phyloP scores from a whole-genome alignment of 2,113 vertebrate species.

The Myotis yumanensis region DNA sequence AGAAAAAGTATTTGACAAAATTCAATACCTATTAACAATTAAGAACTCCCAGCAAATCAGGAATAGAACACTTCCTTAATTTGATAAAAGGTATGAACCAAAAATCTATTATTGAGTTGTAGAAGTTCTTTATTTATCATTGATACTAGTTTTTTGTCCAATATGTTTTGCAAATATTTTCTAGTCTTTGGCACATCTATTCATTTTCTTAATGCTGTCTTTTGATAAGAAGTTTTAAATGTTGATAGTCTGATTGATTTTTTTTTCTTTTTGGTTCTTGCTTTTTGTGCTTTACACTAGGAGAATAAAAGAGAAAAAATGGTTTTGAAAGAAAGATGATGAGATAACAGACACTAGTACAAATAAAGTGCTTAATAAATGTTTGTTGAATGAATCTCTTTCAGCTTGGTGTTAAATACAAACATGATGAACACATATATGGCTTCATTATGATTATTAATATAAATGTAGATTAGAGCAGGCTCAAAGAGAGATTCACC shows the following conservation, averaged over 20 bases:
- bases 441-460: not conserved
- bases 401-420: not conserved
- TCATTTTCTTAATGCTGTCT: not conserved
- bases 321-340: not conserved
- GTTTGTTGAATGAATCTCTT: not conserved
- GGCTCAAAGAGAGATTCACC: not conserved
- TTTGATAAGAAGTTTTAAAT: not conserved
- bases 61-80: not conserved
- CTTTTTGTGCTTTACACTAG: not conserved
- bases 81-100: constrained; percentile 23
- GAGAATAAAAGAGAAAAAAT: constrained; percentile 5
- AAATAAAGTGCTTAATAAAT: not conserved
- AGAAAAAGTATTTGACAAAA: constrained; percentile 38
- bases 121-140: constrained; percentile 16
- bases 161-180: constrained; percentile 29
- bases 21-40: constrained; percentile 22
- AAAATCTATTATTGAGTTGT: not conserved
- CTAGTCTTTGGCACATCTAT: not conserved
- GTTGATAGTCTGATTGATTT: not conserved
- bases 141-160: not conserved
- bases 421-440: not conserved
- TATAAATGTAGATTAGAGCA: not conserved
- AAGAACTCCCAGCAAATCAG: constrained; percentile 14
- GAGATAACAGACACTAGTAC: not conserved
- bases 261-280: not conserved